These are phyloP conservation scores for Tylochromis polylepis DNA, from an alignment of 2,113 vertebrate genomes.

Conservation along the genomic window DNA sequence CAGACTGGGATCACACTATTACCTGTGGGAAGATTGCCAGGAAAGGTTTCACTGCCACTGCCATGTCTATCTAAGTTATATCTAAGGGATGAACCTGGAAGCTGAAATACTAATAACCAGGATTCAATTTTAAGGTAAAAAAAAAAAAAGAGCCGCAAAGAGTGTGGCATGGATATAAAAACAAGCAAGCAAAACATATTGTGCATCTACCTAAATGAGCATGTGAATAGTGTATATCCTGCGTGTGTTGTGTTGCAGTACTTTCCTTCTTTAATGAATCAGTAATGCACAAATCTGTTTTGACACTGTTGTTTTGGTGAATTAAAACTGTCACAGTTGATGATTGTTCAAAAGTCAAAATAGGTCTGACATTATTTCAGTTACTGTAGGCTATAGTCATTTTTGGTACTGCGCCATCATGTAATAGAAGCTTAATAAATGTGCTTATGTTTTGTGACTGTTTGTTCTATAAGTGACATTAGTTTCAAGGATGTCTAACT, in stretches of 20 bases:
- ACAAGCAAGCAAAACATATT: not conserved
- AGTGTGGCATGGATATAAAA: not conserved
- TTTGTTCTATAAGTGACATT: not conserved
- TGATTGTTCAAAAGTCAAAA: constrained; percentile 5
- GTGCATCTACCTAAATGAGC: not conserved
- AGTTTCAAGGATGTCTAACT: not conserved
- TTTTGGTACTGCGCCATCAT: not conserved
- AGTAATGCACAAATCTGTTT: not conserved
- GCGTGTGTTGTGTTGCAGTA: not conserved
- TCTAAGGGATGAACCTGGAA: not conserved
- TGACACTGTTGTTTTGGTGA: not conserved
- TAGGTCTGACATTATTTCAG: not conserved
- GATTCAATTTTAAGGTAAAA: not conserved
- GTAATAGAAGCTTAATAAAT: not conserved
- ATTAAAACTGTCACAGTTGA: not conserved
- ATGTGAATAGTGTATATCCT: not conserved
- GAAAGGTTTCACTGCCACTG: not conserved
- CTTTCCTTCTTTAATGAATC: not conserved
- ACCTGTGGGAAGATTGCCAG: not conserved
- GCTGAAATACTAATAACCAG: not conserved
- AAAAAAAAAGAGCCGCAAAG: not conserved
- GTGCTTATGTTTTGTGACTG: not conserved
- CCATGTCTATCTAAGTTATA: not conserved
- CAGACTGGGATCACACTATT: not conserved
- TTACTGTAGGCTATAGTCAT: not conserved